These are phyloP conservation scores for Leptopilina syphax DNA, from an alignment of 2,888 invertebrate species.

Conservation along the genomic window DNA sequence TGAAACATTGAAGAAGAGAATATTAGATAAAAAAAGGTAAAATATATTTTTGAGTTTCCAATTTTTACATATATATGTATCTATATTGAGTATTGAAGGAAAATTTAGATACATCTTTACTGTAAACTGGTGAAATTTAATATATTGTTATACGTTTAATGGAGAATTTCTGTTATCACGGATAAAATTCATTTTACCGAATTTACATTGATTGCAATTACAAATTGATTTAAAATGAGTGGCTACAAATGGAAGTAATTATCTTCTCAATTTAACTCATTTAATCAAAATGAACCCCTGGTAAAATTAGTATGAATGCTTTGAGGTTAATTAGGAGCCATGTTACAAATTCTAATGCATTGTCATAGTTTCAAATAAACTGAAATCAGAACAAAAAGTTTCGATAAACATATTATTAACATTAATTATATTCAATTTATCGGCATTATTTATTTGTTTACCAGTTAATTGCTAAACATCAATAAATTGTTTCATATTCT, in stretches of 20 bases:
- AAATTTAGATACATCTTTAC: no score
- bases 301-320: conserved; percentile 13
- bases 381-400: background rate
- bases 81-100: no score
- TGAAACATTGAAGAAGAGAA: no score
- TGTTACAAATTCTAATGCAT: conserved; percentile 10
- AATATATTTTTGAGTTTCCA: no score
- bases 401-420: background rate
- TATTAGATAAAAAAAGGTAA: no score
- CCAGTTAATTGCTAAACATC: no score
- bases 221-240: conserved; percentile 28
- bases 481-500: no score
- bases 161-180: conserved; percentile 6
- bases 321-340: conserved; percentile 1
- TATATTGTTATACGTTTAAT: background rate
- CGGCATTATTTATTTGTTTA: no score
- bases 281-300: conserved; percentile 20
- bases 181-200: conserved; percentile 8
- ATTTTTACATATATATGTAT: no score
- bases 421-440: conserved; percentile 48
- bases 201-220: conserved; percentile 35
- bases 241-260: conserved; percentile 20
- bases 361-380: background rate
- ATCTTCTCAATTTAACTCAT: conserved; percentile 32
- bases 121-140: no score